Conservation (phyloP, 2,888 invertebrate genomes). For the Polymixis lichenea region DNA sequence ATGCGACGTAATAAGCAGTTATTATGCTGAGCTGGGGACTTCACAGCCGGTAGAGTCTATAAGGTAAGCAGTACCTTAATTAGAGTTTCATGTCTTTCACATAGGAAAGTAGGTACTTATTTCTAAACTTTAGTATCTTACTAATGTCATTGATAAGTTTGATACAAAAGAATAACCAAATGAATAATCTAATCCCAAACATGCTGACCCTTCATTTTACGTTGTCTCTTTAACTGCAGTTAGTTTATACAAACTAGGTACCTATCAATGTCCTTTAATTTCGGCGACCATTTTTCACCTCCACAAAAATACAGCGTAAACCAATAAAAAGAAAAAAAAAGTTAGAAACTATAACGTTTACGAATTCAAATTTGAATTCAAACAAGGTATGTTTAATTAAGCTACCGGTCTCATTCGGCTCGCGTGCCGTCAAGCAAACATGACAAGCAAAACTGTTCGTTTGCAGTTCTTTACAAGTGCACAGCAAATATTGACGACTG, state of each 20-base stretch:
- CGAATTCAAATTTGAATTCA: constrained; percentile 60
- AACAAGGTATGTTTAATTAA: constrained; percentile 64
- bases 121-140: not conserved
- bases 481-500: constrained; percentile 61
- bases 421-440: constrained; percentile 75
- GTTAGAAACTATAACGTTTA: constrained; percentile 57
- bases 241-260: not conserved
- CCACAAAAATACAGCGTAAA: constrained; percentile 10
- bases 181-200: not conserved
- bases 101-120: not conserved
- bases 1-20: not conserved
- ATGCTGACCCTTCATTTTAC: not conserved
- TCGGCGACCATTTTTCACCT: not conserved
- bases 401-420: constrained; percentile 68
- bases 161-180: not conserved
- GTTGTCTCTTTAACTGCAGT: too few relatives aligned
- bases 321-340: constrained; percentile 30
- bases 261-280: not conserved
- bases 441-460: constrained; percentile 53
- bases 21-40: not conserved
- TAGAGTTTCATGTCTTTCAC: not conserved
- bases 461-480: constrained; percentile 65
- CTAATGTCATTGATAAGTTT: not conserved
- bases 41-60: not conserved
- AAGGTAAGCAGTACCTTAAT: not conserved